Conservation (phyloP, 2,888 invertebrate species). For the Augochlorella aurata region DNA sequence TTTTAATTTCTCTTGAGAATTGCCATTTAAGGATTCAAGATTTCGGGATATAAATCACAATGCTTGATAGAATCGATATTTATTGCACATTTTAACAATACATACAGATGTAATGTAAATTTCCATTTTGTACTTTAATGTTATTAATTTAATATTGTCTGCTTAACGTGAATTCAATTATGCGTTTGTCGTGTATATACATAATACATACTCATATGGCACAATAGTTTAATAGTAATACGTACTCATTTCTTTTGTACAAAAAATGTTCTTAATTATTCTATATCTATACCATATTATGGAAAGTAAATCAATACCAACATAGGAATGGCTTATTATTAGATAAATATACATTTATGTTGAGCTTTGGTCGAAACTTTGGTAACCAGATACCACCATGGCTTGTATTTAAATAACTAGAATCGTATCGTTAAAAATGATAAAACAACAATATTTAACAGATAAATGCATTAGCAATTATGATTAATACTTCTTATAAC, state of each 20-base stretch:
- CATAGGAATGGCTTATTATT: constrained; percentile 29
- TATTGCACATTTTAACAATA: constrained; percentile 22
- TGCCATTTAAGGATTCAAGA: too few relatives aligned
- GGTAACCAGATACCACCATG: constrained; percentile 75
- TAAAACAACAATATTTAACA: constrained; percentile 12
- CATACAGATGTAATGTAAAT: background rate
- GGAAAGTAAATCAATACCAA: constrained; percentile 17
- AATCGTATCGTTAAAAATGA: constrained; percentile 29
- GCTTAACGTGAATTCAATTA: constrained; percentile 6
- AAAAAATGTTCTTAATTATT: constrained; percentile 10
- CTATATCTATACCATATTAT: background rate
- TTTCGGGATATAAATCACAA: background rate
- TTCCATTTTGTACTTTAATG: constrained; percentile 7
- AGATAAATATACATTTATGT: constrained; percentile 34
- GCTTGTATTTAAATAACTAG: constrained; percentile 45
- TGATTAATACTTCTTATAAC: constrained; percentile 82
- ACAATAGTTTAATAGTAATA: constrained; percentile 21
- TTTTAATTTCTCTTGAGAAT: too few relatives aligned
- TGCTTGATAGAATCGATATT: background rate
- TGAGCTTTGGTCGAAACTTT: constrained; percentile 71
- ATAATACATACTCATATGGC: constrained; percentile 23
- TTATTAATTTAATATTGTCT: background rate
- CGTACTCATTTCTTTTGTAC: background rate
- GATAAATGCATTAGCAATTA: constrained; percentile 19
- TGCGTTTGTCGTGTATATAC: constrained; percentile 17